phyloP scores from a whole-genome alignment of 2,113 vertebrate species.

The Notothenia rossii region DNA sequence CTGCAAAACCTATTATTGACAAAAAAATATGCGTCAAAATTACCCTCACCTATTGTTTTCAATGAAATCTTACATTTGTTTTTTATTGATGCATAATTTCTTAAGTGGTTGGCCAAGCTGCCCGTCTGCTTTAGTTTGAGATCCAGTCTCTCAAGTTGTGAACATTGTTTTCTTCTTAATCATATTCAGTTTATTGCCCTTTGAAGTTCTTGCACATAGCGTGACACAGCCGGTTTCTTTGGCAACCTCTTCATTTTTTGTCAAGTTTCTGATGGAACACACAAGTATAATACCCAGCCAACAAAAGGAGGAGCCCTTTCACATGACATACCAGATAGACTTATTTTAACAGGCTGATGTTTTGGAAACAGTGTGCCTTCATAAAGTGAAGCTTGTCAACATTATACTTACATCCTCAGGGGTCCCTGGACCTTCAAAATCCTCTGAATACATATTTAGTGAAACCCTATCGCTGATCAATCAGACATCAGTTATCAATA shows the following conservation, averaged over 20 bases:
- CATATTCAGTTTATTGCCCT: too few species aligned
- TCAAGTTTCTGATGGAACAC: too few species aligned
- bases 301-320: neutral
- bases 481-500: neutral
- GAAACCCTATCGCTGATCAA: neutral
- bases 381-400: neutral
- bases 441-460: constrained; percentile 2
- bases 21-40: neutral
- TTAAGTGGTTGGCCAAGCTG: neutral
- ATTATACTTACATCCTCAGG: constrained; percentile 3
- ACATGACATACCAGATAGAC: neutral
- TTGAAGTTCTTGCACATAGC: too few species aligned
- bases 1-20: neutral
- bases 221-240: neutral
- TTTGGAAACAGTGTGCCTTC: constrained; percentile 13
- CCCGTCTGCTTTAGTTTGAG: too few species aligned
- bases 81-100: neutral
- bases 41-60: neutral
- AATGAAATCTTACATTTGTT: neutral
- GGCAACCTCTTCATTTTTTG: neutral
- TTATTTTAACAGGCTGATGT: neutral
- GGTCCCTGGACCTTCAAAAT: neutral
- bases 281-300: neutral
- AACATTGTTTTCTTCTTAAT: too few species aligned
- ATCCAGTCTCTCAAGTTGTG: too few species aligned